Base-by-base conservation (phyloP, 2,888 invertebrate genomes). In the Diaprepes abbreviatus region DNA sequence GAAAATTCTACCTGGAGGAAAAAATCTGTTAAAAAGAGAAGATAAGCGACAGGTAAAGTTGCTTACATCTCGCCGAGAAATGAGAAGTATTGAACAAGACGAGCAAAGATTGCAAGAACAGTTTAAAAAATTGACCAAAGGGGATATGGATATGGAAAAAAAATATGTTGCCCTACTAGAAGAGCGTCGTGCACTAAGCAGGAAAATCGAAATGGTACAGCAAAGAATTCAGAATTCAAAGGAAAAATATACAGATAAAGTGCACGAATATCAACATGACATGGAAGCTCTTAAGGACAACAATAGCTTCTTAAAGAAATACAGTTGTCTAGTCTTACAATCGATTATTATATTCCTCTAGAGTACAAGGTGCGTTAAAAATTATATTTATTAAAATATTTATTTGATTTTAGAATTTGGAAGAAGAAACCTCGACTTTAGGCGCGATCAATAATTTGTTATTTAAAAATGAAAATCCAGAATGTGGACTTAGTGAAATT, bases 1-100 rank as follows among this genome's bases (percentile, higher is more conserved):
- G 74, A 98, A 97, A 84, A 89, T 99, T 17, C 95, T 98, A 0
- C 98, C 98, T 0, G 99, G 99, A 0, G 99, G 99, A 0, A 98
- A 98, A 86, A 99, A 99, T 86, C 88, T 99, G 5, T 87, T 99
- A 72, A 98, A 98, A 83, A 98, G 98, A 83, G 97, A 97, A 0
- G 96, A 98, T 81, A 91, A 94, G 0, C 98, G 99, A 83, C 93
- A 97, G 64, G 88, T 91, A 68, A 87, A 98, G 62, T 86, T 99
- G 55, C 96, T 96, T 76, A 94, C 94, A 71, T 94, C 96, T 0
- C 92, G 95, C 10, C 86, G 89, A 14, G 95, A 96, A 83, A 84
- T 96, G 50, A 93, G 94, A 79, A 89, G 89, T 78, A 86, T 95
- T 19, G 90, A 91, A 67, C 88, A 90, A 72, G 91, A 92, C 73